Evolutionary conservation across 1,140 invertebrate species (phyloP), one percentile per base, ranked within the genome.

Genomic region (Cotesia typhae): DNA sequence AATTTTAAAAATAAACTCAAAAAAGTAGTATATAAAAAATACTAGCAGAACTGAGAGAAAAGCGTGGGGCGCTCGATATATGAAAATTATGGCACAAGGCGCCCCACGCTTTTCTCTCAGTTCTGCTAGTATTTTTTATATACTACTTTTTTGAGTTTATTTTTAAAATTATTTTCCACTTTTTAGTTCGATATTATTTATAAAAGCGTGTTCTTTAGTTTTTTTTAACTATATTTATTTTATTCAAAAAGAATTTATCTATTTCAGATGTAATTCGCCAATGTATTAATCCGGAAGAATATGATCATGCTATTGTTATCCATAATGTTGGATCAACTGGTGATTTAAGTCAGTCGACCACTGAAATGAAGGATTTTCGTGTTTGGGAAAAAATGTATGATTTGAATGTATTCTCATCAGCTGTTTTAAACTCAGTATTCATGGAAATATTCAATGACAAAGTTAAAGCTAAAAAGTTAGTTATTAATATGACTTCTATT

Each of bases 311-410:
- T 35, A 82, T 97, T 4, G 89, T 98, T 12, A 90, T 98, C 69
- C 96, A 98, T 81, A 98, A 98, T 90, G 96, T 93, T 6, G 97
- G 94, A 3, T 92, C 93, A 0, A 77, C 96, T 38, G 96, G 96
- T n/a, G 90, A 94, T 83, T 81, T 94, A 35, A 83, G 88, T 1
- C 88, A 93, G 76, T 83, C 84, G 73, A 90, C 90, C 1, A 84
- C 82, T 4, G 87, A 92, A 17, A 87, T 94, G 75, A 87, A 88
- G 1, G 85, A 94, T 80, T 78, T 90, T 7, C 78, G 88, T 0
- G 85, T 88, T 47, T 90, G 93, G 86, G 87, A 88, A 68, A 82
- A 89, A 14, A 95, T 95, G n/a, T 95, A 90, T 80, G 89, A 92
- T 76, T 83, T 95, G 38, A 98, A 98, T 88, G 86, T 98, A 0